phyloP scores from a whole-genome alignment of 2,113 vertebrate species.

The Barbus barbus region DNA sequence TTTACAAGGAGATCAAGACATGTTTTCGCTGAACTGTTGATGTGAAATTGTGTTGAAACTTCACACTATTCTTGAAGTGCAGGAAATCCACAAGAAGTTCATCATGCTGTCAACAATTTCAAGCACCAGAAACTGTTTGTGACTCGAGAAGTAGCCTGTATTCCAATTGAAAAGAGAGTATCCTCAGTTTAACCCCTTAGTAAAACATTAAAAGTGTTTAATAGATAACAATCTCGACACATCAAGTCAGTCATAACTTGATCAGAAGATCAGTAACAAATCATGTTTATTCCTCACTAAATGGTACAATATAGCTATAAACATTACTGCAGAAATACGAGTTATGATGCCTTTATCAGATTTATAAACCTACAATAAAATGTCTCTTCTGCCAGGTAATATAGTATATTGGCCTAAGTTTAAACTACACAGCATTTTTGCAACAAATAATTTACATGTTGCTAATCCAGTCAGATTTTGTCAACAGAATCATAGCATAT shows the following conservation, averaged over 20 bases:
- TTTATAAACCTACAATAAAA: not conserved
- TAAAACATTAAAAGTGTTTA: not conserved
- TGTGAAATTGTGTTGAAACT: not conserved
- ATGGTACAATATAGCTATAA: not conserved
- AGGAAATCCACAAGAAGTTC: too few relatives aligned
- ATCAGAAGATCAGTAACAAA: constrained; percentile 2
- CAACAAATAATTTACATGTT: not conserved
- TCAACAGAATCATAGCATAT: not conserved
- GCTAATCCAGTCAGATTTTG: not conserved
- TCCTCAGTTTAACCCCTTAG: not conserved
- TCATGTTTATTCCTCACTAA: not conserved
- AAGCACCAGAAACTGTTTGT: not conserved
- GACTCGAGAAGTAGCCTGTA: not conserved
- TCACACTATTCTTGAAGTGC: not conserved
- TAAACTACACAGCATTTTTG: not conserved
- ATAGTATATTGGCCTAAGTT: not conserved
- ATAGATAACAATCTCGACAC: not conserved
- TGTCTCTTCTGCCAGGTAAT: not conserved
- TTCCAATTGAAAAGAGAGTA: not conserved
- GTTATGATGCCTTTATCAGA: not conserved
- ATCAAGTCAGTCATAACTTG: not conserved
- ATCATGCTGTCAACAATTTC: not conserved
- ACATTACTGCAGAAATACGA: not conserved
- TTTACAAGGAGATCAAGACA: not conserved
- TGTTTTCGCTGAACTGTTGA: not conserved